Evolutionary conservation across 2,888 invertebrate genomes (phyloP).

Genomic region (Metacarcinus magister): DNA sequence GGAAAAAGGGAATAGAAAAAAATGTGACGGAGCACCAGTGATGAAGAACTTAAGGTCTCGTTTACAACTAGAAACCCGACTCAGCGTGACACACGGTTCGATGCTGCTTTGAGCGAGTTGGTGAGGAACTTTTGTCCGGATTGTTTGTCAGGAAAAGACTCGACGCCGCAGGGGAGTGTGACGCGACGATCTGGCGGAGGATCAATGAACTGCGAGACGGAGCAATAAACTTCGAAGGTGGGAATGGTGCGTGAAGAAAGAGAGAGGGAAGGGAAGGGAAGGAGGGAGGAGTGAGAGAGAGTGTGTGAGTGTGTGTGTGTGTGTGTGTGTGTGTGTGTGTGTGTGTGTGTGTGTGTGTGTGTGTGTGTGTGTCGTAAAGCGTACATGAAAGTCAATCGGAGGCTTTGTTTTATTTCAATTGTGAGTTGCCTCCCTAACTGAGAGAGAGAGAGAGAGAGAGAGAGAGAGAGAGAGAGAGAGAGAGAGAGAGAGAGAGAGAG

Average conservation of each 20-base stretch:
- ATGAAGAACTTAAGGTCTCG: too few species aligned
- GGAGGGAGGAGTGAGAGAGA: background rate
- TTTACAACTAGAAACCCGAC: background rate
- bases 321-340: background rate
- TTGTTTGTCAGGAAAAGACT: background rate
- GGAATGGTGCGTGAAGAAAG: slow-evolving; percentile 2
- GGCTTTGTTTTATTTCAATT: background rate
- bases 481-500: background rate
- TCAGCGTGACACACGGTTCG: background rate
- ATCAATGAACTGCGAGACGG: slow-evolving; percentile 17
- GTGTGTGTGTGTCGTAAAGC: background rate
- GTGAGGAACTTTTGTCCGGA: background rate
- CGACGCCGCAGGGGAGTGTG: background rate
- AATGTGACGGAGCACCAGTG: background rate
- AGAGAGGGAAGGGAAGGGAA: background rate
- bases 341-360: background rate
- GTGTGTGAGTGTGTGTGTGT: background rate
- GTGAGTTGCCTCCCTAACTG: background rate
- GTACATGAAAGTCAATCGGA: background rate
- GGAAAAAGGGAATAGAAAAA: background rate
- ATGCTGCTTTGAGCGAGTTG: background rate
- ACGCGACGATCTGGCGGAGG: slow-evolving; percentile 1
- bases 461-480: background rate
- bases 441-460: background rate
- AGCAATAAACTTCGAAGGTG: slow-evolving; percentile 2